Base-by-base conservation (phyloP, 1,140 invertebrate genomes). In the Lamellibrachia luymesi region DNA sequence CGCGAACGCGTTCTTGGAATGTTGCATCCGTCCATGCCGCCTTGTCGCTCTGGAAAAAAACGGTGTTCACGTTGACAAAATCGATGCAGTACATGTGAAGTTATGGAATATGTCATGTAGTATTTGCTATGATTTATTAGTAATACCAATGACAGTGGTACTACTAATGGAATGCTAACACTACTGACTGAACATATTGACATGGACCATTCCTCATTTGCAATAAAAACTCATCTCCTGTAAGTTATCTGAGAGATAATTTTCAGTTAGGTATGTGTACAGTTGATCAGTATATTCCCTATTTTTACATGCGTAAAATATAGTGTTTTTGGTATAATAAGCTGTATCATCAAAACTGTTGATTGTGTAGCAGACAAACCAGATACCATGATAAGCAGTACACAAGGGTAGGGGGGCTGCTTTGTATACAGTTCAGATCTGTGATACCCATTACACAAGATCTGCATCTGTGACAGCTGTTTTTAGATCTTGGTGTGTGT, bases 361-460 rank as follows among this genome's bases (percentile, higher is more conserved):
- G 27, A 50, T 91, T n/a, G 13, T 91, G 91, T 91, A 91, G 51
- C 91, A n/a, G 91, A 91, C 4, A 13, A 91, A 50, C 13, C 91
- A 90, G 27, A 27, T 90, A 27, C 89, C 22, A 90, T 90, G 22
- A 90, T 90, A 90, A 27, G 89, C 89, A 90, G 22, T 90, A 27
- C 89, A 90, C 89, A 22, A 90, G 38, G 38, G 27, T 38, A 38
- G 38, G 38, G 38, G 38, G 38, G 38, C 38, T 38, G 38, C 38
- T 22, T 22, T 80, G 64, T 80, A 80, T 22, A 80, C 64, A 8
- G 13, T 10, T 6, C 64, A 80, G 17, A 10, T 1, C 38, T 38
- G 38, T 80, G 64, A 17, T 80, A 80, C 13, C 64, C 7, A 80
- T 80, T 80, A 17, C 17, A 80, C 64, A 80, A 80, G 2, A 80